These are phyloP conservation scores for Charaxes varanes DNA, from an alignment of 1,140 invertebrate genomes.

Conservation along the genomic window DNA sequence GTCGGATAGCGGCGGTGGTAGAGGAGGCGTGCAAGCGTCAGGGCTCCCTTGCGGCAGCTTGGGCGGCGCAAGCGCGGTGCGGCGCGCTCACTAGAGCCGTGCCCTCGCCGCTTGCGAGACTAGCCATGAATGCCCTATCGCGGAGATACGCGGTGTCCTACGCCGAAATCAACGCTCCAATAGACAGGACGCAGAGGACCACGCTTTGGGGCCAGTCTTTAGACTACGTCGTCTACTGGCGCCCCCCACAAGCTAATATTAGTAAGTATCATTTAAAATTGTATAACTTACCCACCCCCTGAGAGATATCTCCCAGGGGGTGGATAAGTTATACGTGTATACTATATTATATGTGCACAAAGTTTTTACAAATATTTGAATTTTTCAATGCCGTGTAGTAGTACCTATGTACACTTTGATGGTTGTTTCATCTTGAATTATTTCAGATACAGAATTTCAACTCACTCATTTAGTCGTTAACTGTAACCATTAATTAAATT, in stretches of 20 bases:
- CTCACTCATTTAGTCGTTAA: too few species aligned
- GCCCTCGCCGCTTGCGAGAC: slow-evolving; percentile 79
- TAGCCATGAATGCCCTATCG: slow-evolving; percentile 82
- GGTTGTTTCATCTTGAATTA: too few species aligned
- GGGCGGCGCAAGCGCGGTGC: slow-evolving; percentile 79
- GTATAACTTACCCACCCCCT: too few species aligned
- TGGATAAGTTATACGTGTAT: too few species aligned
- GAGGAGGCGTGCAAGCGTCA: slow-evolving; percentile 77
- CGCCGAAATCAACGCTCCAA: slow-evolving; percentile 78
- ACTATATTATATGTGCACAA: too few species aligned
- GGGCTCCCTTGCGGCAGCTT: slow-evolving; percentile 80
- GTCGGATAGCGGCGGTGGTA: slow-evolving; percentile 76
- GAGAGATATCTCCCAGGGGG: too few species aligned
- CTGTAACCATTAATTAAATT: too few species aligned
- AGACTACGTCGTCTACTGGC: slow-evolving; percentile 81
- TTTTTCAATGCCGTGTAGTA: not conserved
- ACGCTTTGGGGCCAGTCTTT: slow-evolving; percentile 82
- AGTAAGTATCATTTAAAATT: slow-evolving; percentile 80
- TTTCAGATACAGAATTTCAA: too few species aligned
- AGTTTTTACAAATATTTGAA: not conserved
- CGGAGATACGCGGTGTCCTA: slow-evolving; percentile 82
- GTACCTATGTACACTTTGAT: too few species aligned
- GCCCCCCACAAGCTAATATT: slow-evolving; percentile 87
- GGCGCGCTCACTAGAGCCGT: slow-evolving; percentile 80
- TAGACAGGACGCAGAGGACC: slow-evolving; percentile 46